Evolutionary conservation across 1,140 invertebrate species (phyloP), one percentile per base, ranked within the genome.

Genomic region (Diploscapter pachys): DNA sequence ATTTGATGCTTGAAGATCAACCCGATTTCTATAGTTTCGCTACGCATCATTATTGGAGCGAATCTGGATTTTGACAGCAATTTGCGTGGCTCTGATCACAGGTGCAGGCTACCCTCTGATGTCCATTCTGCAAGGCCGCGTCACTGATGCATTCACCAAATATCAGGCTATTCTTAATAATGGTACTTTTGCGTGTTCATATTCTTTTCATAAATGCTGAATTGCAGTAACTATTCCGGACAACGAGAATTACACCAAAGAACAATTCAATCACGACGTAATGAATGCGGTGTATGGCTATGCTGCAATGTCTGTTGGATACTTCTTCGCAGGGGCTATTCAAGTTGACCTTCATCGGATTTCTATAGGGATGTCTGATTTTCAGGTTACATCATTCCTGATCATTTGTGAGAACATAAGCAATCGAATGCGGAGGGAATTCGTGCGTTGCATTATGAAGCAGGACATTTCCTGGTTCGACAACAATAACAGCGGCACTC

Each of bases 381-480:
- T 54, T 55, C 66, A 68, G 51, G 66, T 68, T 55, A 68, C 79
- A 4, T 83, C 81, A 63, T 88, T 87, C 83, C 80, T 83, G 73
- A 79, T 79, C 2, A 81, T 86, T 0, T 85, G 86, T 8, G 87
- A 88, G 71, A 77, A 87, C 61, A 90, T 93, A 88, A 90, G 92
- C 52, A 89, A 89, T 63, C 88, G 91, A 83, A 89, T 93, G 51
- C 89, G 91, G 63, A 89, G 89, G 80, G 86, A 88, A 77, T 93
- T 92, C 83, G 87, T 94, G 50, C 86, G 89, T 79, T 88, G 92
- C 3, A 90, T 94, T 2, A 86, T 96, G 4, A 89, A 91, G n/a
- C 93, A 95, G 87, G 93, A 96, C 80, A 92, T 95, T 81, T 88
- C 90, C 48, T 96, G 93, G 93, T 95, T 92, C 86, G 93, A 96